Conservation (phyloP, 2,797 vertebrate species). For the Fistularia commersonii region DNA sequence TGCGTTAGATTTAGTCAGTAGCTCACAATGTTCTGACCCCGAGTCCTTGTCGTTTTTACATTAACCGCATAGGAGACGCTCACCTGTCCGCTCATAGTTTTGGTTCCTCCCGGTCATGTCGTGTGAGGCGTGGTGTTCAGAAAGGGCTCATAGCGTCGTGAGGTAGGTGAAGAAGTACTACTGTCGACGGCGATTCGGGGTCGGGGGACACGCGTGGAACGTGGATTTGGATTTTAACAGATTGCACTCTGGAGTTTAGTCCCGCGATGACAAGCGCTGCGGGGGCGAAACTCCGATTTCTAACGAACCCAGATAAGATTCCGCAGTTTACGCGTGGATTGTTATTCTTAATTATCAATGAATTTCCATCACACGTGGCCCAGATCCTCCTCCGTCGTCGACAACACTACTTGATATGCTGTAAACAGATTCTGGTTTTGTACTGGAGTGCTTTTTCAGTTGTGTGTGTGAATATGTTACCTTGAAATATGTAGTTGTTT, state of each 20-base stretch:
- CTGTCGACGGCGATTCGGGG: neutral
- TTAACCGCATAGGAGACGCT: constrained; percentile 38
- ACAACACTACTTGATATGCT: constrained; percentile 45
- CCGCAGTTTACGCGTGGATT: too few species aligned
- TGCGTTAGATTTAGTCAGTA: constrained; percentile 68
- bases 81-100: constrained; percentile 40
- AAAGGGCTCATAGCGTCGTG: constrained; percentile 58
- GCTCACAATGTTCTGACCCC: constrained; percentile 54
- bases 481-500: constrained; percentile 60
- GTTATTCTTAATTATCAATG: too few species aligned
- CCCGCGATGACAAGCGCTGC: too few species aligned
- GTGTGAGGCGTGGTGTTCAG: constrained; percentile 57
- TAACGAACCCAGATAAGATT: too few species aligned
- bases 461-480: constrained; percentile 67
- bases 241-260: too few species aligned
- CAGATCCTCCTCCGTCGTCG: constrained; percentile 6
- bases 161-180: constrained; percentile 28
- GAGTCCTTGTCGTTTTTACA: constrained; percentile 40
- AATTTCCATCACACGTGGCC: too few species aligned
- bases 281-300: too few species aligned
- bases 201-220: too few species aligned
- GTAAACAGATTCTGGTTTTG: constrained; percentile 68
- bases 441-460: constrained; percentile 68
- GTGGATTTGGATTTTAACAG: too few species aligned
- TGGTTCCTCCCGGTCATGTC: constrained; percentile 43